A percentile compares a stretch with the other conserved stretches of the same genome.
phyloP scores from a whole-genome alignment of 2,797 vertebrate species.

The Tolypeutes matacus region DNA sequence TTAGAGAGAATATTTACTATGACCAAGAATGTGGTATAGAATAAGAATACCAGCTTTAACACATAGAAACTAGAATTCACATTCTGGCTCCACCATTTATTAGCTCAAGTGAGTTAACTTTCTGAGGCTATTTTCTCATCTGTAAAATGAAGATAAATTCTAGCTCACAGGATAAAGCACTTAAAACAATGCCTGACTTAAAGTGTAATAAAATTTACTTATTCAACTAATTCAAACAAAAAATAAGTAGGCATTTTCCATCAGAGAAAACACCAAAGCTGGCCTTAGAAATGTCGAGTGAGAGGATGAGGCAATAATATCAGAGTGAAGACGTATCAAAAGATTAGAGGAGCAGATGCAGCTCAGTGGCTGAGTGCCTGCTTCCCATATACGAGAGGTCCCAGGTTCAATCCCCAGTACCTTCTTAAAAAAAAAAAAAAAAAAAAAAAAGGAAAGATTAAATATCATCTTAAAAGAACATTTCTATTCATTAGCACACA shows the following conservation, averaged over 20 bases:
- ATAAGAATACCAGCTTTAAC: not conserved
- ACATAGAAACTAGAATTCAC: not conserved
- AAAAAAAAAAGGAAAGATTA: not conserved
- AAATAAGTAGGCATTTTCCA: not conserved
- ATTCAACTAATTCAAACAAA: slow-evolving; percentile 39
- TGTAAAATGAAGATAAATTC: slow-evolving; percentile 1
- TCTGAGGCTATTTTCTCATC: not conserved
- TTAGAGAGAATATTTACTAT: not conserved
- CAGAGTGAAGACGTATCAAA: not conserved
- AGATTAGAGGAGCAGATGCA: not conserved
- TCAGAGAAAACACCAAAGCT: slow-evolving; percentile 17
- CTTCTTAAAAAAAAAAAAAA: too few species aligned
- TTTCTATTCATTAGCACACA: not conserved
- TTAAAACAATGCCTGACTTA: not conserved
- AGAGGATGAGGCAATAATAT: not conserved
- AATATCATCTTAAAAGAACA: not conserved
- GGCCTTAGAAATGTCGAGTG: not conserved
- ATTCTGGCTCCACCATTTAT: not conserved
- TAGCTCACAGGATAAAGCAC: slow-evolving; percentile 23
- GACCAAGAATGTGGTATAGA: not conserved
- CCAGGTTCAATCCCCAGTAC: too few species aligned
- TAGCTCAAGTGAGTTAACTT: slow-evolving; percentile 12
- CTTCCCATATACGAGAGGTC: too few species aligned
- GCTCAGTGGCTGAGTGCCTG: too few species aligned
- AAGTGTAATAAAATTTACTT: slow-evolving; percentile 2